Conservation (phyloP, 2,797 vertebrate genomes). For the Botia kubotai region DNA sequence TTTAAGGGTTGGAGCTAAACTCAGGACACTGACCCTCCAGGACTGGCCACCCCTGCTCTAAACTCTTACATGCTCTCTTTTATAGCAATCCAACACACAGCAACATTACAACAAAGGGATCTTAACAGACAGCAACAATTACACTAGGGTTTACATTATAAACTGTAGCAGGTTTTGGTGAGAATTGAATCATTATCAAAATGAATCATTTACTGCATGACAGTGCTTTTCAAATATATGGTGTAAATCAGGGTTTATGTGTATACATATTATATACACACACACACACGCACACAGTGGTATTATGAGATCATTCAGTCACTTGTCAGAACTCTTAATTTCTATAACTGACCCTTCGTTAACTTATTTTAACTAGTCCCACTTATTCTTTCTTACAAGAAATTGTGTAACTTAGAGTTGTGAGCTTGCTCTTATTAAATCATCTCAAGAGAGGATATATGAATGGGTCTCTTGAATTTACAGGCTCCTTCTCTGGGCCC, state of each 20-base stretch:
- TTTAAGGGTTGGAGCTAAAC: too few species aligned
- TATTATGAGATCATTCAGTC: neutral
- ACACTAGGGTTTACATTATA: neutral
- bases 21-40: too few species aligned
- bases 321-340: neutral
- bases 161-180: neutral
- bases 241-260: neutral
- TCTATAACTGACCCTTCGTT: neutral
- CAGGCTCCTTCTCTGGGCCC: neutral
- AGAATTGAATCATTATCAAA: neutral
- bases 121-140: neutral
- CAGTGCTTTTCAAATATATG: neutral
- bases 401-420: neutral
- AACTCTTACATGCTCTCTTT: neutral
- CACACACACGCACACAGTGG: too few species aligned
- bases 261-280: too few species aligned
- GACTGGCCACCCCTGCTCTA: neutral
- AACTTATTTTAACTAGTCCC: neutral
- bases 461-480: neutral
- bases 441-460: neutral
- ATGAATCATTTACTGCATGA: neutral
- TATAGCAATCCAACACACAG: neutral
- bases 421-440: slow-evolving; percentile 1
- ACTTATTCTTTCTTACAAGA: neutral
- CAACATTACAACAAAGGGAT: neutral